These are phyloP conservation scores for Danio aesculapii DNA, from an alignment of 2,797 vertebrate genomes.

Conservation along the genomic window DNA sequence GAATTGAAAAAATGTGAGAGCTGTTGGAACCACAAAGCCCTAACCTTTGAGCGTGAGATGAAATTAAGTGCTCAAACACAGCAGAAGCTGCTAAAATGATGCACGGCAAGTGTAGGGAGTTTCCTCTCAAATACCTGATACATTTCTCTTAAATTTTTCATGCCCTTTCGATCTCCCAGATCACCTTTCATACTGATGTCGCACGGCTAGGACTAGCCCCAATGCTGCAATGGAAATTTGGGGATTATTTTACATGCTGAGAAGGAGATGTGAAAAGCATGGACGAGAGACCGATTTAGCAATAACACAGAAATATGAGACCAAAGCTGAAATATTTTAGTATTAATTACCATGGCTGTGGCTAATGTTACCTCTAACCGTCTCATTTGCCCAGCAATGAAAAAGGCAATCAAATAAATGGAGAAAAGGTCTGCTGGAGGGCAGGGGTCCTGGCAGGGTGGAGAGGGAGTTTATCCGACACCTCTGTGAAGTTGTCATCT, in stretches of 20 bases:
- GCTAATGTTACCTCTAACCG: conserved; percentile 69
- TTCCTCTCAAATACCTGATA: conserved; percentile 77
- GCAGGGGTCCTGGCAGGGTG: conserved; percentile 63
- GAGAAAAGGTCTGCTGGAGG: conserved; percentile 63
- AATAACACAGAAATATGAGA: conserved; percentile 83
- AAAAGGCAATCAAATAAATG: conserved; percentile 75
- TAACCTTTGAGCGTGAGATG: conserved; percentile 1
- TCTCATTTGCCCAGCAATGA: conserved; percentile 66
- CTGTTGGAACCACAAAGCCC: neutral
- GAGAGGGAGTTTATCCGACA: conserved; percentile 66
- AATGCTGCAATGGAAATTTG: conserved; percentile 77
- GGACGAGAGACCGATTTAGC: conserved; percentile 80
- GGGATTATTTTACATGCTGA: conserved; percentile 83
- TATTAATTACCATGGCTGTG: conserved; percentile 79
- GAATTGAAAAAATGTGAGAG: neutral
- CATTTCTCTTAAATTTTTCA: conserved; percentile 79
- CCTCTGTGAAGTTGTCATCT: conserved; percentile 67
- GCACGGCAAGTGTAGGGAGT: conserved; percentile 68
- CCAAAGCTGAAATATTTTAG: conserved; percentile 83
- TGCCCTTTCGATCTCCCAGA: conserved; percentile 77
- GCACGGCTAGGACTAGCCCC: conserved; percentile 71
- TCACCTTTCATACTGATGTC: conserved; percentile 76
- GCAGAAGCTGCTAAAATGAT: conserved; percentile 62
- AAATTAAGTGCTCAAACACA: conserved; percentile 57
- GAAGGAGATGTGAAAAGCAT: conserved; percentile 80